These are phyloP conservation scores for Cyanocitta stelleri DNA, from an alignment of 2,113 vertebrate species.

Conservation along the genomic window DNA sequence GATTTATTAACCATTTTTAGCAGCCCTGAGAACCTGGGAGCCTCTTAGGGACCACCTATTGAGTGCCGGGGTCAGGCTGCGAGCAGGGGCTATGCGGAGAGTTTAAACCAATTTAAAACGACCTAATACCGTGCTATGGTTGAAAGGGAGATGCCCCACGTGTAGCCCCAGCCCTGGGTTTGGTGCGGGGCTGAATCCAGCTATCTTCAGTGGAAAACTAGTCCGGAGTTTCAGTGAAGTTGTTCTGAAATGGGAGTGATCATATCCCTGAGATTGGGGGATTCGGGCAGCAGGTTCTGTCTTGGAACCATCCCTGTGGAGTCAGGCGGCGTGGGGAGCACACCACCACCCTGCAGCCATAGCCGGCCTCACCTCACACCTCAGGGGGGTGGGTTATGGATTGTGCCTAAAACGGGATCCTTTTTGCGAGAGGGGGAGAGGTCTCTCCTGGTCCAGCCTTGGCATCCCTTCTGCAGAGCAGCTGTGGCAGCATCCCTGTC, in stretches of 20 bases:
- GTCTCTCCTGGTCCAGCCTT: rapidly evolving
- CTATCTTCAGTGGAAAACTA: neutral
- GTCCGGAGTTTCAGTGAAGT: neutral
- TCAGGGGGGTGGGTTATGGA: neutral
- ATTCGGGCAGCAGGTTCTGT: too few relatives aligned
- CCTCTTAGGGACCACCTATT: slow-evolving; percentile 45
- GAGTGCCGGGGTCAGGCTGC: neutral
- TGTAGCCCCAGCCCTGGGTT: neutral
- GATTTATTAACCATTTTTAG: slow-evolving; percentile 36
- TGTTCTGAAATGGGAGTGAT: neutral
- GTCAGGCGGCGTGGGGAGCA: neutral
- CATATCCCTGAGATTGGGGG: neutral
- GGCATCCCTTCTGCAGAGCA: neutral
- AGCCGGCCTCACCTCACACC: rapidly evolving
- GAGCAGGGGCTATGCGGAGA: neutral
- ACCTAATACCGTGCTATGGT: neutral
- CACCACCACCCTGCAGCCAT: rapidly evolving
- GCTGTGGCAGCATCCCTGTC: rapidly evolving
- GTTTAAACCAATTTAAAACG: slow-evolving; percentile 57
- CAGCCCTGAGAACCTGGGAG: neutral
- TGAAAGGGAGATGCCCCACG: neutral
- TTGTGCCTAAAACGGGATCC: neutral
- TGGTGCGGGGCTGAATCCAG: neutral
- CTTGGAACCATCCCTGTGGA: neutral
- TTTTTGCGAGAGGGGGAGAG: neutral